Evolutionary conservation across 2,888 invertebrate genomes (phyloP).

Genomic region (Dryadula phaetusa): DNA sequence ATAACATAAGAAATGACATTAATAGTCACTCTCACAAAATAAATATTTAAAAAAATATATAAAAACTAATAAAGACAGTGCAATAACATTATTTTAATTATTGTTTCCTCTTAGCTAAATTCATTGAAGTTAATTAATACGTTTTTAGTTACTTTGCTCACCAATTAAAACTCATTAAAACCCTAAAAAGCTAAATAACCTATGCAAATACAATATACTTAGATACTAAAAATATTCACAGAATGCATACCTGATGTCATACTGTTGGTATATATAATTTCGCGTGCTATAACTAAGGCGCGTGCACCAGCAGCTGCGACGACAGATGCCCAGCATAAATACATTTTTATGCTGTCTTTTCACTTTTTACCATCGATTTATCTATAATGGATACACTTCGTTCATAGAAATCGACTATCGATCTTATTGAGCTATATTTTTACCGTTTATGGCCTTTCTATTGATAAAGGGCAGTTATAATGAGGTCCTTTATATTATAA

Average conservation of each 20-base stretch:
- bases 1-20: no score
- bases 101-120: no score
- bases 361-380: conserved; percentile 36
- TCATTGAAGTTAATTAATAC: no score
- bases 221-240: conserved; percentile 18
- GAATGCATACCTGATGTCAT: conserved; percentile 28
- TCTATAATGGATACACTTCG: conserved; percentile 31
- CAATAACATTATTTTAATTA: no score
- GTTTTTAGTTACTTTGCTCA: no score
- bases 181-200: background rate
- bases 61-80: no score
- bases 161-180: no score
- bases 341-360: conserved; percentile 36
- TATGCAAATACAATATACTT: background rate
- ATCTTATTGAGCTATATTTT: conserved; percentile 16
- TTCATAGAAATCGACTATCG: conserved; percentile 18
- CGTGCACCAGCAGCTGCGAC: conserved; percentile 41
- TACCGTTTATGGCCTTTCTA: background rate
- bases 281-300: conserved; percentile 36
- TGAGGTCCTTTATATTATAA: background rate
- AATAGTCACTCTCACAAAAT: no score
- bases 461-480: background rate
- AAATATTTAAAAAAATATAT: no score
- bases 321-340: conserved; percentile 39
- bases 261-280: conserved; percentile 31